A percentile compares a stretch with the other conserved stretches of the same genome.
These are phyloP conservation scores for Mimas tiliae DNA, from an alignment of 2,888 invertebrate genomes.

Conservation along the genomic window DNA sequence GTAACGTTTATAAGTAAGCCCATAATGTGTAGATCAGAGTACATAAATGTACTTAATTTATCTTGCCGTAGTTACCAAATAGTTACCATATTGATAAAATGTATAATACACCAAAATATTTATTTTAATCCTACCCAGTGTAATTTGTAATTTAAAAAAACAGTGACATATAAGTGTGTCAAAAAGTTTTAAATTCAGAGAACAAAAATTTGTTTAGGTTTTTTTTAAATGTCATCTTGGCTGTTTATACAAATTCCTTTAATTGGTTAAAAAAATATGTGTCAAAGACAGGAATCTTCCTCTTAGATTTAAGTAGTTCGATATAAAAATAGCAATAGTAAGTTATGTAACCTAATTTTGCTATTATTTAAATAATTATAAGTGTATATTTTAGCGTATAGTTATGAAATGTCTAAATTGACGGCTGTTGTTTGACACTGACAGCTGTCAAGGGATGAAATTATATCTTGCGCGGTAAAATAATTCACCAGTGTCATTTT, in stretches of 20 bases:
- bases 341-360: constrained; percentile 55
- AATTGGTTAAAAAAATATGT: constrained; percentile 18
- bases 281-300: constrained; percentile 30
- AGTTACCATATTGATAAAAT: constrained; percentile 3
- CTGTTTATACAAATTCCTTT: constrained; percentile 29
- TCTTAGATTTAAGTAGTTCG: constrained; percentile 28
- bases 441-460: constrained; percentile 16
- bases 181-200: too few species aligned
- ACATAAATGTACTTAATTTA: neutral
- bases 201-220: neutral
- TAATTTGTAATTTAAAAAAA: neutral
- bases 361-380: constrained; percentile 32
- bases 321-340: constrained; percentile 46
- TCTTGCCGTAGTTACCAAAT: neutral
- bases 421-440: constrained; percentile 21
- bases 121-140: neutral
- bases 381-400: constrained; percentile 29
- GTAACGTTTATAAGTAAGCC: too few species aligned
- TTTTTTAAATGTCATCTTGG: neutral
- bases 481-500: too few species aligned
- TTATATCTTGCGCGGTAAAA: too few species aligned
- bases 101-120: neutral
- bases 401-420: neutral
- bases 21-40: neutral
- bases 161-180: too few species aligned